Base-by-base conservation (phyloP, 2,888 invertebrate species). In the Ophion ellenae region DNA sequence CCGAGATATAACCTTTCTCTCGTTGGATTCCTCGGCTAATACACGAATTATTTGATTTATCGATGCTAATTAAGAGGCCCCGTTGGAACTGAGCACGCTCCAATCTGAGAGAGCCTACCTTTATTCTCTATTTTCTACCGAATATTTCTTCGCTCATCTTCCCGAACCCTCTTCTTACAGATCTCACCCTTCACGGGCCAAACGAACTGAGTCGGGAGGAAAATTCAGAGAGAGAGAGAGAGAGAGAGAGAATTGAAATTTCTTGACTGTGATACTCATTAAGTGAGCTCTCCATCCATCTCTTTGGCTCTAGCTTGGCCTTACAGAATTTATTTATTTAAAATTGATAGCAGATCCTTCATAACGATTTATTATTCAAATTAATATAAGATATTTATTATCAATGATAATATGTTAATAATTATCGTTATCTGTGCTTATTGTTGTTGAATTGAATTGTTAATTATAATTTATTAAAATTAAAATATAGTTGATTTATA, bases 31-130 rank as follows among this genome's bases (percentile, higher is more conserved):
- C 70, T 66, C 66, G 28, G 76, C 71, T 80, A 81, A 83, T 84
- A 73, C 57, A 59, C 64, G 81, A 83, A 87, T 88, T 83, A 87
- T 87, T 87, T 86, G 84, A 88, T 86, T 86, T 79, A 88, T 86
- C 81, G 86, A 74, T 73, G 69, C 79, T 86, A 86, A 88, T 88
- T 88, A 84, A 88, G 80, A 82, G 69, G 40, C 63, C 76, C 78
- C 10, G 45, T 53, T 77, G 40, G 36, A 32, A 28, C 45, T 63
- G 40, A 9, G 45, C n/a, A 53, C 45, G n/a, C 17, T 67, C n/a
- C n/a, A n/a, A n/a, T n/a, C n/a, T n/a, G n/a, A n/a, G n/a, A n/a
- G 10, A 61, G 69, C 69, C 66, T 76, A 24, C 20, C 57, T 71
- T 64, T 80, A 57, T 57, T 75, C 75, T 73, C 83, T 57, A 77